Base-by-base conservation (phyloP, 2,797 vertebrate species). In the Sciurus vulgaris region DNA sequence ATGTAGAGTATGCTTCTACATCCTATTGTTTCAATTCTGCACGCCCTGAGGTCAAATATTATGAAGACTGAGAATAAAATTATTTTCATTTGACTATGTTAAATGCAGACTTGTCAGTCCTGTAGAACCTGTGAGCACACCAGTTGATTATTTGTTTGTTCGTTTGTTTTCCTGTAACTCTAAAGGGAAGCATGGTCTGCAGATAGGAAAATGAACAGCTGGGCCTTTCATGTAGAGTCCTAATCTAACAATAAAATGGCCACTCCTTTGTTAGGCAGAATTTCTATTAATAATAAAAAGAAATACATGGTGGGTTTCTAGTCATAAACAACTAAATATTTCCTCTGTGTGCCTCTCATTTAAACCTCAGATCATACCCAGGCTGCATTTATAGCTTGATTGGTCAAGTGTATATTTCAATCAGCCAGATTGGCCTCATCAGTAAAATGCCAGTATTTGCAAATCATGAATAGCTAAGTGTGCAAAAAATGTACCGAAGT, bases 391-490 rank as follows among this genome's bases (percentile, higher is more conserved):
- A 70, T 81, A 82, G 44, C 92, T 98, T 96, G 87, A 94, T 74
- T 88, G 54, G 30, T 82, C 9, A 89, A 81, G 72, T 70, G 51
- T 95, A 13, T 85, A 59, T 97, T 97, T 96, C 89, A 93, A 2
- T 96, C 77, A 93, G 79, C 86, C 83, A 83, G 83, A 92, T 78
- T 67, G 94, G 11, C 56, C 67, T 96, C 47, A 95, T 91, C 38
- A 96, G 96, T 97, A 95, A 96, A 89, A 56, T 86, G 81, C 93
- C 73, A 41, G 33, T 49, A 61, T 97, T 98, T 97, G 97, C 12
- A 47, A 98, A 97, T 97, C 26, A 86, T 51, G 35, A 95, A 59
- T 95, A 94, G 95, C 54, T 93, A 70, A 93, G 38, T 93, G 67
- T 95, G 78, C 76, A 91, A 38, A 65, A 18, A 63, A 79, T 26